phyloP scores from a whole-genome alignment of 2,797 vertebrate species.

The Natrix natrix region DNA sequence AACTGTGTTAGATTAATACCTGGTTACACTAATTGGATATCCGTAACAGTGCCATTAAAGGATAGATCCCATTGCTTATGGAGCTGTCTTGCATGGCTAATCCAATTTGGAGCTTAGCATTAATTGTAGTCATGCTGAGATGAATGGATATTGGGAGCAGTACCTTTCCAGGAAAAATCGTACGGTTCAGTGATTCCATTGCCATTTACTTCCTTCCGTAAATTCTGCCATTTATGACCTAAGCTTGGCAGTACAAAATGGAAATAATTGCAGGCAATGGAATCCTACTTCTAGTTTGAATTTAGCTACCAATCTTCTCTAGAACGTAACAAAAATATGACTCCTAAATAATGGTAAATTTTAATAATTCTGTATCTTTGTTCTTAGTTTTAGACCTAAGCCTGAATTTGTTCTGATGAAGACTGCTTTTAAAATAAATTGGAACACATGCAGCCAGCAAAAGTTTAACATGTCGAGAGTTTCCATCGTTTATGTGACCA shows the following conservation, averaged over 20 bases:
- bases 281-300: background rate
- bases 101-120: conserved; percentile 62
- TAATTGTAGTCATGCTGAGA: conserved; percentile 54
- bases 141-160: conserved; percentile 50
- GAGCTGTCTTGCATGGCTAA: conserved; percentile 63
- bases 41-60: conserved; percentile 55
- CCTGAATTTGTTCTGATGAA: background rate
- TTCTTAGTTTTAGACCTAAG: background rate
- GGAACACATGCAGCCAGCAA: background rate
- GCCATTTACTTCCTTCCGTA: conserved; percentile 5
- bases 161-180: conserved; percentile 38
- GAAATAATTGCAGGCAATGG: background rate
- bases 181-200: background rate
- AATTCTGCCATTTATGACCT: conserved; percentile 17
- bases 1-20: conserved; percentile 67
- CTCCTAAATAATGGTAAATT: background rate
- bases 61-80: conserved; percentile 63
- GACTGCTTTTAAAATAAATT: background rate
- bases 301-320: background rate
- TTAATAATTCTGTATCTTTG: background rate
- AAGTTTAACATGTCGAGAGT: background rate
- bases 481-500: background rate
- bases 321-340: background rate
- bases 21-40: conserved; percentile 68
- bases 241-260: background rate